Base-by-base conservation (phyloP, 2,888 invertebrate genomes). In the Metalampra italica region DNA sequence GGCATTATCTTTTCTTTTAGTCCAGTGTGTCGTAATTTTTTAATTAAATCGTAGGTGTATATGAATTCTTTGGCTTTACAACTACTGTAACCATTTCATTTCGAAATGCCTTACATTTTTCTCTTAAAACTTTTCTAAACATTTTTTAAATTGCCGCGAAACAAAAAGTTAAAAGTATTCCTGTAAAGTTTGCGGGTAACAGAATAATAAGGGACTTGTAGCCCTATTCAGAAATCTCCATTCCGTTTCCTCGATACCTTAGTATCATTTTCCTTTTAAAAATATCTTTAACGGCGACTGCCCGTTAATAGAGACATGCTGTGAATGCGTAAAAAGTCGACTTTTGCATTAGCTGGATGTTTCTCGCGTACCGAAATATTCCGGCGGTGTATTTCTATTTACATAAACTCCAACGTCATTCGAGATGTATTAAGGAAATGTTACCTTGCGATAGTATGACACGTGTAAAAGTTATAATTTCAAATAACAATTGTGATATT, bases 341-440 rank as follows among this genome's bases (percentile, higher is more conserved):
- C 63, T 70, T 64, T 68, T 66, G 68, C 71, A 69, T 73, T 70
- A 70, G 66, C 55, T 51, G 52, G 45, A 46, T 56, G 57, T 65
- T 75, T 69, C 66, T 63, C 65, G 61, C 64, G 66, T 68, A 66
- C 69, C 68, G 68, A 81, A 81, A 80, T 83, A 86, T 87, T 83
- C 84, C 59, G 60, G 61, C 55, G 79, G 75, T 80, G 82, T 85
- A 71, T 78, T 71, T 75, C 60, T 76, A 83, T 86, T 82, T 84
- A 81, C 87, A 85, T 84, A 84, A 84, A 82, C 82, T 82, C 72
- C 66, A 63, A 60, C 71, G 75, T 75, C 77, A 76, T 87, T 82
- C 68, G 66, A 81, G 78, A 82, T 76, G 77, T 84, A 81, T 83
- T 83, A 83, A 74, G 77, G 76, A 71, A 76, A 78, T 78, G 74